Percentiles rank a stretch among this genome's conserved stretches.
Conservation (phyloP, 2,113 vertebrate species). For the Sylvilagus bachmani region DNA sequence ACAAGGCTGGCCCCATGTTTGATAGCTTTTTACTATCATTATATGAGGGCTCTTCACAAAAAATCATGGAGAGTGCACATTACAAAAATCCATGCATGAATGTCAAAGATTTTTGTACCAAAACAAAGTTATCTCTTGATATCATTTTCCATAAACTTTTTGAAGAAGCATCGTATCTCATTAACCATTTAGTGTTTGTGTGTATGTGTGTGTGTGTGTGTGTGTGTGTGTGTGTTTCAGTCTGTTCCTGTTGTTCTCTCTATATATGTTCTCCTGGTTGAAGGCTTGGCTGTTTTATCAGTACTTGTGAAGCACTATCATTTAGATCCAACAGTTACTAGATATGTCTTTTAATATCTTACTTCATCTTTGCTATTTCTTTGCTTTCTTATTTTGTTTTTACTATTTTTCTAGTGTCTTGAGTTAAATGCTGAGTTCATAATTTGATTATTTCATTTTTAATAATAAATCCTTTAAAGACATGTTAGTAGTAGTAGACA, state of each 20-base stretch:
- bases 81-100: too few relatives aligned
- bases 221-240: too few relatives aligned
- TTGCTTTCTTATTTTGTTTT: background rate
- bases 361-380: background rate
- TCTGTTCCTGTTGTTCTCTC: background rate
- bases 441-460: conserved; percentile 32
- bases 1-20: too few relatives aligned
- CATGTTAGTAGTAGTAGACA: background rate
- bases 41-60: background rate
- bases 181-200: background rate
- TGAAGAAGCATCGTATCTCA: too few relatives aligned
- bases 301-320: background rate
- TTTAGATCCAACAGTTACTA: background rate
- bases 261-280: background rate
- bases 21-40: background rate
- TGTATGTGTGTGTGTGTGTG: background rate
- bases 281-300: background rate
- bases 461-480: background rate
- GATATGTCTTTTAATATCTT: background rate
- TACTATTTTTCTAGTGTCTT: background rate
- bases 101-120: too few relatives aligned
- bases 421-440: background rate
- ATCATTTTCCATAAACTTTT: too few relatives aligned
- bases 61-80: too few relatives aligned
- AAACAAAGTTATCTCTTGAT: too few relatives aligned